Evolutionary conservation across 2,113 vertebrate genomes (phyloP).

Genomic region (Struthio camelus): DNA sequence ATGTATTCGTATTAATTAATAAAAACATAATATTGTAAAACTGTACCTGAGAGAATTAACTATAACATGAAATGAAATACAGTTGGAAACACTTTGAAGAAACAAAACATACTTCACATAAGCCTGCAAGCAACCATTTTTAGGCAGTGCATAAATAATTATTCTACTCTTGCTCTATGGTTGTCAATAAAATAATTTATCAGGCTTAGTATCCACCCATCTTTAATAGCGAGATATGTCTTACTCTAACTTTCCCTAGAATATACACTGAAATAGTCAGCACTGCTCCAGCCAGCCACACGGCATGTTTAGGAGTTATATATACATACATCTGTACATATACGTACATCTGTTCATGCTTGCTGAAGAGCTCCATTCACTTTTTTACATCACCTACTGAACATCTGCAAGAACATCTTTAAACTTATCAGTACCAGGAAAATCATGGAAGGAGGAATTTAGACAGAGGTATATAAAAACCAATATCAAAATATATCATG

Average conservation of each 20-base stretch:
- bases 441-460: conserved; percentile 1
- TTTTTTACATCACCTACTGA: neutral
- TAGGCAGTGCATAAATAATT: neutral
- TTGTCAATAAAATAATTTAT: neutral
- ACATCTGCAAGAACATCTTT: neutral
- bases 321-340: neutral
- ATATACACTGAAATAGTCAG: neutral
- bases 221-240: neutral
- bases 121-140: neutral
- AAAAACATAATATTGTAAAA: neutral
- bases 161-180: neutral
- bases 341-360: neutral
- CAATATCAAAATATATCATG: no score
- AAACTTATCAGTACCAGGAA: neutral
- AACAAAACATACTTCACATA: neutral
- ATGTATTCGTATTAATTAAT: neutral
- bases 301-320: neutral
- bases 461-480: conserved; percentile 28
- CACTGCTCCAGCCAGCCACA: neutral
- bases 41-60: neutral
- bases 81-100: neutral
- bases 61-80: neutral
- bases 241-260: neutral
- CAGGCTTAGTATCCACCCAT: neutral
- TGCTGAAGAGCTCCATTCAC: neutral